Evolutionary conservation across 2,888 invertebrate species (phyloP).

Genomic region (Machimus rusticus): DNA sequence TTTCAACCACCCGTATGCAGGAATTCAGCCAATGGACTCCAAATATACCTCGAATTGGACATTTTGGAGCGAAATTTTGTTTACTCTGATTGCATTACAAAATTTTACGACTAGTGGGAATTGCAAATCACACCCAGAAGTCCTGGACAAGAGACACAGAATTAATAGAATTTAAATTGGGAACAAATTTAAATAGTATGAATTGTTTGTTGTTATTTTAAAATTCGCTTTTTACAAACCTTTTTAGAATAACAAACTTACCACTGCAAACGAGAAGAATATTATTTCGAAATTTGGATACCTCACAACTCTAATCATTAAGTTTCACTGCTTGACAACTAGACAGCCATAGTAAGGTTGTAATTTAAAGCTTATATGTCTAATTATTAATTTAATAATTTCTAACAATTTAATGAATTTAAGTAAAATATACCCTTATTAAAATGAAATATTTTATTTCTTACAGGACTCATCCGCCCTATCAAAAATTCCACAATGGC

Average conservation of each 20-base stretch:
- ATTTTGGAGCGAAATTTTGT: not conserved
- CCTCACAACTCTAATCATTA: too few species aligned
- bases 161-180: not conserved
- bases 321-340: not conserved
- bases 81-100: not conserved
- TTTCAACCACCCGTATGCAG: not conserved
- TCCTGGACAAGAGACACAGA: not conserved
- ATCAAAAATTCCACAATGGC: slow-evolving; percentile 84
- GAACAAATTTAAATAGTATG: not conserved
- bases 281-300: too few species aligned
- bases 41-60: not conserved
- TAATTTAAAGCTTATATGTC: too few species aligned
- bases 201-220: not conserved
- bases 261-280: not conserved
- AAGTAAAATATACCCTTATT: not conserved
- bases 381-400: too few species aligned
- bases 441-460: slow-evolving; percentile 40
- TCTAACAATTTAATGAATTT: too few species aligned
- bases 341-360: not conserved
- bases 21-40: not conserved
- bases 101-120: not conserved
- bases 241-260: not conserved
- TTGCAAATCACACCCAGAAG: not conserved
- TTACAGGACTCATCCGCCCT: slow-evolving; percentile 72
- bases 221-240: not conserved